Conservation (phyloP, 2,888 invertebrate species). For the Protonemura montana region DNA sequence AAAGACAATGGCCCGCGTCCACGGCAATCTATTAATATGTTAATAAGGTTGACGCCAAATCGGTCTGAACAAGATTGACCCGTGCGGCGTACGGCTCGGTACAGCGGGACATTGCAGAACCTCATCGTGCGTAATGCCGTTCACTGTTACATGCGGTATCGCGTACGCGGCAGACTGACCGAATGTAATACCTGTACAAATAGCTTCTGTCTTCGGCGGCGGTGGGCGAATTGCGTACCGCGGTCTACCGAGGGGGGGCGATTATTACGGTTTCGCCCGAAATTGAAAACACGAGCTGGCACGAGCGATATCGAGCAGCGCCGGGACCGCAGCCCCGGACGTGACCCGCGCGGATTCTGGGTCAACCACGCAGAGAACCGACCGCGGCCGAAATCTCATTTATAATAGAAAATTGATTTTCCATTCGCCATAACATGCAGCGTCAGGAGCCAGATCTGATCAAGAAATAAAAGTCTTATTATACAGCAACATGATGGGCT, state of each 20-base stretch:
- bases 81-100: background rate
- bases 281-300: background rate
- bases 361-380: no score
- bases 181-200: background rate
- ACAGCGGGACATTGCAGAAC: background rate
- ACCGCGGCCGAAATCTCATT: background rate
- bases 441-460: background rate
- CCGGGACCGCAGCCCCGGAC: background rate
- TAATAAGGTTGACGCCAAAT: background rate
- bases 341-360: background rate
- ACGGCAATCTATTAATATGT: constrained; percentile 21
- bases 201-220: background rate
- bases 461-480: background rate
- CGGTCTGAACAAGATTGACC: background rate
- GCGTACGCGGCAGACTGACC: background rate
- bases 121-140: no score
- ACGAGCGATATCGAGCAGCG: background rate
- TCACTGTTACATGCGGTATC: background rate
- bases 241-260: no score
- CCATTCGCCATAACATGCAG: background rate
- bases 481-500: background rate
- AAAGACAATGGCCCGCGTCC: background rate
- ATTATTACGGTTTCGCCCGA: no score
- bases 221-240: no score
- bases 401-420: background rate